phyloP scores from a whole-genome alignment of 1,140 invertebrate genomes.

The Anoplophora glabripennis region DNA sequence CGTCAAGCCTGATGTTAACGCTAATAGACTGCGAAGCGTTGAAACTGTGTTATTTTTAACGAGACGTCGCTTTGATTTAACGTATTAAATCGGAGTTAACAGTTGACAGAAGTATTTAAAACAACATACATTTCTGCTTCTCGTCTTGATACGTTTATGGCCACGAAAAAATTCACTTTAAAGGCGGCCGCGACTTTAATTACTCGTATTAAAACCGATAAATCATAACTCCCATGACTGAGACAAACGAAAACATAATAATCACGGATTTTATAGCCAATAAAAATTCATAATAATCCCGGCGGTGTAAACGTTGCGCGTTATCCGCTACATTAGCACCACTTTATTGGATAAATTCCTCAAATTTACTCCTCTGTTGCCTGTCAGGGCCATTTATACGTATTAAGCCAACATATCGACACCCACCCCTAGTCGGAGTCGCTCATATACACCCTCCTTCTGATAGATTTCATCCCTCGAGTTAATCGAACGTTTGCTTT shows the following conservation, averaged over 20 bases:
- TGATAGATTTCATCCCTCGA: no score
- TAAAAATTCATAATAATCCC: conserved; percentile 2
- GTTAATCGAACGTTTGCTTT: no score
- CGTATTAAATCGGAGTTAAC: conserved; percentile 33
- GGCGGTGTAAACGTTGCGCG: not conserved
- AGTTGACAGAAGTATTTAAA: conserved; percentile 41
- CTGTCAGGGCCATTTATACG: conserved; percentile 8
- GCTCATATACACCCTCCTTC: no score
- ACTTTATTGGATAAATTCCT: conserved; percentile 11
- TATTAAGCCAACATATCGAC: conserved; percentile 1
- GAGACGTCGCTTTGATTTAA: conserved; percentile 38
- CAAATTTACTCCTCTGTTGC: not conserved
- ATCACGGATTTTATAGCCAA: conserved; percentile 6
- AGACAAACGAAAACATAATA: conserved; percentile 15
- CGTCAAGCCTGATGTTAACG: conserved; percentile 13
- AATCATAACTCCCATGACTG: conserved; percentile 24
- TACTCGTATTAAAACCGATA: conserved; percentile 24
- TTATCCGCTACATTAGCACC: conserved; percentile 10
- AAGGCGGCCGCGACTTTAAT: conserved; percentile 17
- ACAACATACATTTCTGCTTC: conserved; percentile 43
- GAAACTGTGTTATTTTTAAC: conserved; percentile 41
- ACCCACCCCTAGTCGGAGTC: no score
- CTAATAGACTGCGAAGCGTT: conserved; percentile 26
- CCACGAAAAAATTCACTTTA: conserved; percentile 6
- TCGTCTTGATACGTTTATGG: conserved; percentile 33